phyloP scores from a whole-genome alignment of 2,797 vertebrate species.

The Enteromius trimaculatus region DNA sequence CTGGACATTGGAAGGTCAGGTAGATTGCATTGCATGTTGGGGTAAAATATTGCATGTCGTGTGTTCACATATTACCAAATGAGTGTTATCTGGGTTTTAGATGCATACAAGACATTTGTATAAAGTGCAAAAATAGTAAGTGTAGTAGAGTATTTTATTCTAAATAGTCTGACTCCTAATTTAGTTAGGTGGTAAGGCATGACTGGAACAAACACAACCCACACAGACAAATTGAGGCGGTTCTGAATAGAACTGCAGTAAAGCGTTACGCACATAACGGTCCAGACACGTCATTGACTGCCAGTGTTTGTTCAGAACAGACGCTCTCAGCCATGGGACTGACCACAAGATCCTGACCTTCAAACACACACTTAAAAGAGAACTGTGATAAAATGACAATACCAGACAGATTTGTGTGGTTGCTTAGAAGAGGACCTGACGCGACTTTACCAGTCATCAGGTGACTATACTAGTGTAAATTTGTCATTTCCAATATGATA shows the following conservation, averaged over 20 bases:
- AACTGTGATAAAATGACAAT: slow-evolving; percentile 22
- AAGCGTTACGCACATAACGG: background rate
- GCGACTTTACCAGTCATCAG: background rate
- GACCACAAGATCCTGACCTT: slow-evolving; percentile 1
- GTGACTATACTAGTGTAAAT: too few species aligned
- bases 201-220: slow-evolving; percentile 15
- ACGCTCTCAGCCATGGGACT: background rate
- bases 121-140: background rate
- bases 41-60: background rate
- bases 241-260: slow-evolving; percentile 11
- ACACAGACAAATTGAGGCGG: background rate
- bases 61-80: background rate
- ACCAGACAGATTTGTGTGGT: slow-evolving; percentile 17
- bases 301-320: slow-evolving; percentile 21
- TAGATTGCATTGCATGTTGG: background rate
- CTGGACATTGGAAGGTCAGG: background rate
- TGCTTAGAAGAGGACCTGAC: slow-evolving; percentile 20
- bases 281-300: background rate
- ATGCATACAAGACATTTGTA: background rate
- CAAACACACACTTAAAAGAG: slow-evolving; percentile 1
- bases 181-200: background rate
- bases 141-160: background rate
- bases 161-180: background rate
- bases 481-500: background rate
- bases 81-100: background rate